These are phyloP conservation scores for Hydractinia echinata DNA, from an alignment of 30 jellyfish, hydroid and myxozoan genomes.

Conservation along the genomic window DNA sequence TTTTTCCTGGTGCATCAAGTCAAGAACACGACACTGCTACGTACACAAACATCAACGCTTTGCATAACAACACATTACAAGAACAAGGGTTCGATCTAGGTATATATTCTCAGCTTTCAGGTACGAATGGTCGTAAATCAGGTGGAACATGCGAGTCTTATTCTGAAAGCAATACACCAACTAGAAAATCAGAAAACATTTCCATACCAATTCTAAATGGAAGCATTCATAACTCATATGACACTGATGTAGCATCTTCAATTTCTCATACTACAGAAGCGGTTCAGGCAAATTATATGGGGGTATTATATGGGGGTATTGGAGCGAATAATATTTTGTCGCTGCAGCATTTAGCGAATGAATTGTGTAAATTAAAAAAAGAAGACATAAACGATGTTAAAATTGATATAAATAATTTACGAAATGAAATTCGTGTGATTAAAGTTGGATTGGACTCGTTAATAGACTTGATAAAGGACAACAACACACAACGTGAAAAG, in stretches of 20 bases:
- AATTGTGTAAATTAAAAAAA: neutral
- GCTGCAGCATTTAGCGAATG: neutral
- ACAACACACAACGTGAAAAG: too few species aligned
- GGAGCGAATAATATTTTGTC: neutral
- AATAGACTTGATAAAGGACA: neutral
- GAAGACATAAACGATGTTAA: neutral
- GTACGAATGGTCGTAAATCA: neutral
- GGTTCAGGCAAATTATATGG: neutral
- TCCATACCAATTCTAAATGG: neutral
- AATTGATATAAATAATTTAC: neutral
- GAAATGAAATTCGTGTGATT: constrained; percentile 7
- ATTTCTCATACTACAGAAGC: neutral
- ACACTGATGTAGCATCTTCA: neutral
- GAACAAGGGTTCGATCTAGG: neutral
- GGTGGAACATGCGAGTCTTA: neutral
- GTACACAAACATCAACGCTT: too few species aligned
- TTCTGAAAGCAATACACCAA: neutral
- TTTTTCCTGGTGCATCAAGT: too few species aligned
- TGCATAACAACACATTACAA: too few species aligned
- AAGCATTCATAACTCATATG: neutral
- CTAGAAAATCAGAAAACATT: neutral
- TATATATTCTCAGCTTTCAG: constrained; percentile 6
- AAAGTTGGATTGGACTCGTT: constrained; percentile 7
- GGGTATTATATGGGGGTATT: too few species aligned
- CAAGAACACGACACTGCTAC: too few species aligned